Percentiles rank a stretch among this genome's conserved stretches.
Evolutionary conservation across 1,140 invertebrate species (phyloP).

Genomic region (Pseudomyrmex concolor): DNA sequence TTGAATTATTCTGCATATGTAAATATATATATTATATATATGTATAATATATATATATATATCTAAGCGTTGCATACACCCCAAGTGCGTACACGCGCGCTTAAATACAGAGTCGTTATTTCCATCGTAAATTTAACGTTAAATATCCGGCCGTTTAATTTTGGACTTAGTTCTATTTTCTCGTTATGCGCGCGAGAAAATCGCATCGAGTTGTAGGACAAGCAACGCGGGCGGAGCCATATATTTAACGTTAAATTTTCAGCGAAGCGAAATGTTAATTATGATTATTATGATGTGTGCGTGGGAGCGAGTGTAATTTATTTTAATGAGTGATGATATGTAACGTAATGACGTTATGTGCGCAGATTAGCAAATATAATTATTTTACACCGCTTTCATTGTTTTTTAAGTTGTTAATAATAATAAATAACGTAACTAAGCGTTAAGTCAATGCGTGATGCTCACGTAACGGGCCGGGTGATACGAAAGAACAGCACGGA

Average conservation of each 20-base stretch:
- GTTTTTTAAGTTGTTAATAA: conserved; percentile 32
- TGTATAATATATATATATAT: not conserved
- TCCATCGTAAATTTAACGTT: conserved; percentile 26
- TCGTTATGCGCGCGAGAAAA: not conserved
- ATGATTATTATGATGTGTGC: conserved; percentile 34
- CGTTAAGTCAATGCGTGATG: conserved; percentile 14
- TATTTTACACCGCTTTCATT: conserved; percentile 39
- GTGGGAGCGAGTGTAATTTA: conserved; percentile 66
- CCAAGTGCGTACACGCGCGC: not conserved
- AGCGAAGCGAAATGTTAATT: conserved; percentile 27
- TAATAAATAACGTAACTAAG: conserved; percentile 43
- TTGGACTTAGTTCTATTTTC: not conserved
- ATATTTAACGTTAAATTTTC: conserved; percentile 9
- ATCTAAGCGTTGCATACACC: not conserved
- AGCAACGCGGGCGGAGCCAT: too few species aligned
- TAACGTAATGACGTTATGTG: not conserved
- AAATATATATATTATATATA: not conserved
- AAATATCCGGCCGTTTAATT: conserved; percentile 19
- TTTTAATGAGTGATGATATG: conserved; percentile 57
- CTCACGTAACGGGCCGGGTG: conserved; percentile 22
- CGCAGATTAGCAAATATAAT: conserved; percentile 48
- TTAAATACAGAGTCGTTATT: not conserved
- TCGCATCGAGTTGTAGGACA: not conserved
- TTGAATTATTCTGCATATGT: conserved; percentile 34
- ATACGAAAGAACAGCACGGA: conserved; percentile 59